phyloP scores from a whole-genome alignment of 2,113 vertebrate genomes.

The Rafetus swinhoei region DNA sequence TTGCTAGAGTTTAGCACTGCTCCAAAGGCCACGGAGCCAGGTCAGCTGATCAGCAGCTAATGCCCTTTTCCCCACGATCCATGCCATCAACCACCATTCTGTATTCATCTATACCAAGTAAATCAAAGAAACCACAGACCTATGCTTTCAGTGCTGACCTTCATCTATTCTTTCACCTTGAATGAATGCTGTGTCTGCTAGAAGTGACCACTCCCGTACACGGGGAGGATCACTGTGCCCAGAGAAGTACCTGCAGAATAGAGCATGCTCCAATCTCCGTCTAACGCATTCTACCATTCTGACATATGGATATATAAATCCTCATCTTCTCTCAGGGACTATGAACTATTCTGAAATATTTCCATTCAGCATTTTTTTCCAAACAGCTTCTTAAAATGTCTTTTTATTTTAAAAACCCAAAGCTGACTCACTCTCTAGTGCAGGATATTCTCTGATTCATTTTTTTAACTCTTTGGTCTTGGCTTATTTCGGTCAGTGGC shows the following conservation, averaged over 20 bases:
- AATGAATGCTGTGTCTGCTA: not conserved
- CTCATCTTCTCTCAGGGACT: conserved; percentile 27
- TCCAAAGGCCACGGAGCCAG: not conserved
- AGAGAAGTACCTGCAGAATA: not conserved
- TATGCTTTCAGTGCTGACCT: not conserved
- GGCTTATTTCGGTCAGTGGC: conserved; percentile 12
- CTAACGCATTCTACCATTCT: conserved; percentile 13
- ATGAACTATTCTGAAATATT: conserved; percentile 56
- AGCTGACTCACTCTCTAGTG: conserved; percentile 75
- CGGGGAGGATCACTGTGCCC: not conserved
- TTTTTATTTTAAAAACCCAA: conserved; percentile 42
- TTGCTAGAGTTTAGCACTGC: not conserved
- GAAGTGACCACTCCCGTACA: not conserved
- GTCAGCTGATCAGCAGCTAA: not conserved
- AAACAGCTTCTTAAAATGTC: conserved; percentile 52
- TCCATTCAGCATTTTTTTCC: conserved; percentile 78
- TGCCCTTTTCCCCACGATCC: not conserved
- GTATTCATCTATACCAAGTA: not conserved
- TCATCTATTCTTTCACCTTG: conserved; percentile 7
- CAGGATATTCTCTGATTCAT: conserved; percentile 75
- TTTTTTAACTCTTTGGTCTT: conserved; percentile 63
- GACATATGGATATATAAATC: conserved; percentile 23
- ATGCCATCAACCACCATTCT: not conserved
- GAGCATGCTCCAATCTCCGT: not conserved
- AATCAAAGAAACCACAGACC: not conserved